Base-by-base conservation (phyloP, 1,140 invertebrate genomes). In the Drosophila cardini region DNA sequence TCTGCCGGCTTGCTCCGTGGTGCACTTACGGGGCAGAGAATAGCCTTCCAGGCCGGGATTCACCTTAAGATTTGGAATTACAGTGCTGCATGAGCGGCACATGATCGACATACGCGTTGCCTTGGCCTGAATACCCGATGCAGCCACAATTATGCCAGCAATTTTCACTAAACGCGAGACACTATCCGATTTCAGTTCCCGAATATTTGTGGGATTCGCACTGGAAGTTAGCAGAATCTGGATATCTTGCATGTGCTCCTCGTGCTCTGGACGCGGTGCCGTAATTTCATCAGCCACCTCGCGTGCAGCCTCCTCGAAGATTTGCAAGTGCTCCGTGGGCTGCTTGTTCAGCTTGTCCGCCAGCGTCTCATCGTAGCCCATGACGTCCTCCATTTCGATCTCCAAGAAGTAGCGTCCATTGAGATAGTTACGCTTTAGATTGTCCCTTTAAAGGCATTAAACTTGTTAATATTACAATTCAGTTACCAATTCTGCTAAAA, bases 201-300 rank as follows among this genome's bases (percentile, higher is more conserved):
- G 94, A 11, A 99, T 93, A 71, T 95, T 95, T 53, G 95, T 94
- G 13, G 98, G 94, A 94, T 98, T 95, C 2, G 97, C 96, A 93
- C 97, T 96, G 2, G 98, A 98, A 8, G 94, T 95, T 0, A 99
- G 91, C 76, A 98, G 94, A 13, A 99, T 95, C 94, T 99, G 99
- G 90, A 99, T 97, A 92, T 99, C 97, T 90, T 98, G 95, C 26
- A 99, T 94, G 81, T 96, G 95, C 86, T 99, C 97, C 87, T 99
- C 97, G 4, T 96, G 97, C 85, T 96, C 95, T 4, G 97, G 97
- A 69, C 98, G 93, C 0, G 98, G 98, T 15, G 95, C 94, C 26
- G 98, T 99, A 2, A 99, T 93, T 93, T 99, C 99, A 95, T 99
- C 98, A 1, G 97, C 98, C 46, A 99, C 97, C 93, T 99, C 98